Percentiles rank a stretch among this genome's conserved stretches.
Conservation (phyloP, 2,113 vertebrate species). For the Ifrita kowaldi region DNA sequence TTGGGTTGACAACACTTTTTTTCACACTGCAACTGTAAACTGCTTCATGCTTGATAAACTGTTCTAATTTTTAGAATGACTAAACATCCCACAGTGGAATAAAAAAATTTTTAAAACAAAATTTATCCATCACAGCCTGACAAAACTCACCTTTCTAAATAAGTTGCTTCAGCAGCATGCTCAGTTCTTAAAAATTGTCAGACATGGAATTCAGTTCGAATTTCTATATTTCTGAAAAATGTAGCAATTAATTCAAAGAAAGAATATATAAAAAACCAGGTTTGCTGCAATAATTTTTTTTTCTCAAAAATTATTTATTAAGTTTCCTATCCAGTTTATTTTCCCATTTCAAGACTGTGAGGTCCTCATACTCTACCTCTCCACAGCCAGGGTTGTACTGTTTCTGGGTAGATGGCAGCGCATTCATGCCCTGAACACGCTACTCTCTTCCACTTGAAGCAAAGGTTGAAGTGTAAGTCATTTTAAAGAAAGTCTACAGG, state of each 20-base stretch:
- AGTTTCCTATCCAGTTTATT: neutral
- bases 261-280: neutral
- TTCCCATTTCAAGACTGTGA: neutral
- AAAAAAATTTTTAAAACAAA: neutral
- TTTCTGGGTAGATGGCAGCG: neutral
- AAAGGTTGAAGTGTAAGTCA: constrained; percentile 34
- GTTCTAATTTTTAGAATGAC: neutral
- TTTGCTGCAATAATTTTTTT: neutral
- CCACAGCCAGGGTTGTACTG: neutral
- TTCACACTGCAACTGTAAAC: neutral
- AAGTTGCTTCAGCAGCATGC: neutral
- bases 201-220: neutral
- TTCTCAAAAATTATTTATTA: neutral
- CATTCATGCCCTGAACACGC: neutral
- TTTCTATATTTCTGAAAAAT: neutral
- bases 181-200: neutral
- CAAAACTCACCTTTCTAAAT: neutral
- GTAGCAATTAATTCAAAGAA: neutral
- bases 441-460: neutral
- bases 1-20: neutral
- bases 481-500: constrained; percentile 43
- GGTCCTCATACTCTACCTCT: neutral
- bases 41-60: neutral
- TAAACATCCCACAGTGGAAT: neutral
- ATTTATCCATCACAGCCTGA: neutral